phyloP scores from a whole-genome alignment of 30 jellyfish, hydroid and myxozoan species.

The Phacellophora camtschatica region DNA sequence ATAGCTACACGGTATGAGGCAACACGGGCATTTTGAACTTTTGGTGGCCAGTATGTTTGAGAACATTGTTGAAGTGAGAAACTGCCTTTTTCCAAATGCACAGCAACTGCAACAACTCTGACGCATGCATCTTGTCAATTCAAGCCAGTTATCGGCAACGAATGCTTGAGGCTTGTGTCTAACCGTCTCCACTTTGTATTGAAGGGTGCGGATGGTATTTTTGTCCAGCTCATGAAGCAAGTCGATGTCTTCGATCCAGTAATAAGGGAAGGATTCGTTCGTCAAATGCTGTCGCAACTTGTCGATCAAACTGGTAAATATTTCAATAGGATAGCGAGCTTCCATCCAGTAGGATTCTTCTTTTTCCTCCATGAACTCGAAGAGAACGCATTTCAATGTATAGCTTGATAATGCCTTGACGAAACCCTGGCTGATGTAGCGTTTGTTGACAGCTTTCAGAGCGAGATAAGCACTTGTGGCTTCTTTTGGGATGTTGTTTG shows the following conservation, averaged over 20 bases:
- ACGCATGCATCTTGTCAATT: slow-evolving; percentile 11
- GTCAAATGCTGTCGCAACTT: neutral
- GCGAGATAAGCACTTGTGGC: slow-evolving; percentile 29
- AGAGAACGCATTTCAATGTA: slow-evolving; percentile 3
- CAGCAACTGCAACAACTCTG: slow-evolving; percentile 14
- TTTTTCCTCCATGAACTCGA: slow-evolving; percentile 13
- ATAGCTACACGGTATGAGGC: slow-evolving; percentile 2
- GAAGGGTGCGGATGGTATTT: neutral
- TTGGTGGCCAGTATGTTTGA: neutral
- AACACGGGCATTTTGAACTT: neutral
- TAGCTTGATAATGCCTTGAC: slow-evolving; percentile 3
- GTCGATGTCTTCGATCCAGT: slow-evolving; percentile 40
- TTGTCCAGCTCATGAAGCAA: neutral
- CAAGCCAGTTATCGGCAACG: slow-evolving; percentile 34
- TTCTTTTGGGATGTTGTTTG: slow-evolving; percentile 9
- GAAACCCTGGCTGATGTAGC: slow-evolving; percentile 13
- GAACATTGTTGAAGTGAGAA: neutral
- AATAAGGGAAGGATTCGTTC: slow-evolving; percentile 28
- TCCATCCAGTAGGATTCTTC: slow-evolving; percentile 5
- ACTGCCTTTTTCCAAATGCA: neutral
- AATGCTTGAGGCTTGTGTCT: slow-evolving; percentile 33
- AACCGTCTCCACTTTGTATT: slow-evolving; percentile 5
- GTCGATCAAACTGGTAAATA: slow-evolving; percentile 11
- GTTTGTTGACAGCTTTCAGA: slow-evolving; percentile 23
- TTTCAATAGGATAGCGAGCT: neutral